These are phyloP conservation scores for Coboldia fuscipes DNA, from an alignment of 1,140 invertebrate genomes.

Conservation along the genomic window DNA sequence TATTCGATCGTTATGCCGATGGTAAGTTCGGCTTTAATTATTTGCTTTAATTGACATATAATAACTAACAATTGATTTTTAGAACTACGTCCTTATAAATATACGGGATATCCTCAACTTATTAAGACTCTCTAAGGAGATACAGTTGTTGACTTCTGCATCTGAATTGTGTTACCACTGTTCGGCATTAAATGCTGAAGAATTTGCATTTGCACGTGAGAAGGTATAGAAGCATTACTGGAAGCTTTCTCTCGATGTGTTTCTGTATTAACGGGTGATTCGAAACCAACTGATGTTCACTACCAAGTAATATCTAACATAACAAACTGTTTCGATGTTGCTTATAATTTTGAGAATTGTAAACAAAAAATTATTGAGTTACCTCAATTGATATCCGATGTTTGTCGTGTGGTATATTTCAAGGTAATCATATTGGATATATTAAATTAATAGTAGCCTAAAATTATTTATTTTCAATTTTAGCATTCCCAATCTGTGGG, in stretches of 20 bases:
- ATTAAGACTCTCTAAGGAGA: constrained; percentile 88
- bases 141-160: constrained; percentile 69
- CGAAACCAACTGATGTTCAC: constrained; percentile 55
- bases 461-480: too few relatives aligned
- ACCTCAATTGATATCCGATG: constrained; percentile 65
- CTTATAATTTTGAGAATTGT: constrained; percentile 82
- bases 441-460: neutral
- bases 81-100: constrained; percentile 93
- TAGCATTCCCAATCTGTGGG: constrained; percentile 17
- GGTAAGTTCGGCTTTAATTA: too few relatives aligned
- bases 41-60: too few relatives aligned
- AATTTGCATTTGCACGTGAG: too few relatives aligned
- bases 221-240: too few relatives aligned
- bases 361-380: constrained; percentile 71
- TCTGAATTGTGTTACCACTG: constrained; percentile 89
- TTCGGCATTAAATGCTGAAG: constrained; percentile 94
- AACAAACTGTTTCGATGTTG: constrained; percentile 79
- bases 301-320: constrained; percentile 88
- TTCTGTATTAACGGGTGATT: constrained; percentile 59
- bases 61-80: constrained; percentile 11
- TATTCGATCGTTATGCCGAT: constrained; percentile 78
- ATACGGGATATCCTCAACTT: constrained; percentile 94
- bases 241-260: constrained; percentile 84
- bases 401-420: constrained; percentile 77
- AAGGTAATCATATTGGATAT: too few relatives aligned